Base-by-base conservation (phyloP, 2,113 vertebrate species). In the Neodontobutis hainanensis region DNA sequence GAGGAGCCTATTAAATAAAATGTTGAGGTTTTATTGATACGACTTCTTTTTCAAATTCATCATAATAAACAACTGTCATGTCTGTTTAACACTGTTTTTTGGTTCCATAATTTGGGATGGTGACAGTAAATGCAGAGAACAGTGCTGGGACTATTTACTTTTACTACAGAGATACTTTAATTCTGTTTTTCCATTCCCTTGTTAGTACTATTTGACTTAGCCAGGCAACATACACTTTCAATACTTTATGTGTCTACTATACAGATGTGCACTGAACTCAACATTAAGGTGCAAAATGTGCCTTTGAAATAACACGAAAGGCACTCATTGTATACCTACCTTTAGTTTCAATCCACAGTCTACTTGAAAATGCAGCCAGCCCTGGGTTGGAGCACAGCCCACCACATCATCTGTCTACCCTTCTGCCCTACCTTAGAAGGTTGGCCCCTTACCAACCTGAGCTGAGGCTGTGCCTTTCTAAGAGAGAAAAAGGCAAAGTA, bases 401-500 rank as follows among this genome's bases (percentile, higher is more conserved):
- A 43, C 45, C 48, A 4, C 40, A n/a, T 68, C 14, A 2, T 64
- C 64, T 46, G 60, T 50, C 38, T 43, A n/a, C n/a, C 36, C 40
- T 43, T 34, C 57, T 62, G 15, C 58, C 63, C 69, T 46, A 48
- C 47, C 53, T 66, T 15, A n/a, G 40, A 57, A 70, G 55, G 48
- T 27, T 77, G 79, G 81, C 57, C 8, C 4, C 56, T 52, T n/a
- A 62, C 80, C 83, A 77, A 53, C 47, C 47, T 52, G 43, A 77
- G 72, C 77, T 64, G 56, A 80, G 58, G 53, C 51, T 69, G 68
- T 27, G 65, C 27, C 50, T 76, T 70, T 69, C 49, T 65, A 65
- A 71, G 70, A 67, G 52, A 77, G 70, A 62, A 75, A 78, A 78
- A 84, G 75, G 81, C 69, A 65, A 75, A 68, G 70, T 81, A 77